Base-by-base conservation (phyloP, 2,888 invertebrate species). In the Synanthedon myopaeformis region DNA sequence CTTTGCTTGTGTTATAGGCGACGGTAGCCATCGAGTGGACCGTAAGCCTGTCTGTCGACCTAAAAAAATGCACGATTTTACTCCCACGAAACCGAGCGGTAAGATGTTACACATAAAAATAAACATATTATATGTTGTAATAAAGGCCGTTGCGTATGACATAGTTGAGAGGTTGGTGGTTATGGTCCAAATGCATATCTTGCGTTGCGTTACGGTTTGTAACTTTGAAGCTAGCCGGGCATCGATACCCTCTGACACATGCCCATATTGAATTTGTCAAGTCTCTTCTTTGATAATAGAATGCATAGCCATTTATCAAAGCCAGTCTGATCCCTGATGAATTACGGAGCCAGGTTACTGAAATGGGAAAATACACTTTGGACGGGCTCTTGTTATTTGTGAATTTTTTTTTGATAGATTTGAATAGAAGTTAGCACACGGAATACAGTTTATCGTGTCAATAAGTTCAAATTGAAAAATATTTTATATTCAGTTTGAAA, bases 251-350 rank as follows among this genome's bases (percentile, higher is more conserved):
- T 54, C 55, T 59, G 45, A 56, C 57, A 42, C 59, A 57, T 12
- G 56, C 57, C 54, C 55, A 57, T 8, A n/a, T 45, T 45, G n/a
- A 52, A 53, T 17, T 58, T 53, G 51, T 58, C 55, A 41, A 48
- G 51, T 14, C 55, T 53, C 28, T 17, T 13, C 56, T 54, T 51
- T 54, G 49, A 13, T 42, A 41, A 51, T 55, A 55, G 42, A 55
- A 62, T 3, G 58, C 57, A 45, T 57, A 61, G 10, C 56, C 55
- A n/a, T 62, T 41, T 42, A 58, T 35, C 23, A 59, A n/a, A 17
- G 57, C 49, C 13, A 61, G 42, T 6, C 28, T 51, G 3, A 55
- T 58, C 2, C 57, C 54, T 6, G 12, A 45, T 11, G 13, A 14
- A 17, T 49, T 53, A n/a, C 48, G 41, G 35, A 50, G 35, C 19